Conservation (phyloP, 2,113 vertebrate species). For the Oreotrochilus melanogaster region DNA sequence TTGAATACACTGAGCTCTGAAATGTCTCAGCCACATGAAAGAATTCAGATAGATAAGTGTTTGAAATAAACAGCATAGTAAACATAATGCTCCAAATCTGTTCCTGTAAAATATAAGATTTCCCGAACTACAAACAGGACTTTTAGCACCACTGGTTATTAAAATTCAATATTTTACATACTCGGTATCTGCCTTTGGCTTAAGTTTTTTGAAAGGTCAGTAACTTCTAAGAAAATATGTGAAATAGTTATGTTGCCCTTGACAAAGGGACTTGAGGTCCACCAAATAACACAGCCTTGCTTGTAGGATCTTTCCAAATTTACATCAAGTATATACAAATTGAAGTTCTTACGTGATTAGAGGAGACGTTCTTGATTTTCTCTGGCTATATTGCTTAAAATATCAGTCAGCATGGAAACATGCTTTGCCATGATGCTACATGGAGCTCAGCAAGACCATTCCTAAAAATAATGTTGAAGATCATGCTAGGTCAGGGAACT, state of each 20-base stretch:
- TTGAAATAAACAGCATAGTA: neutral
- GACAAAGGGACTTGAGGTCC: neutral
- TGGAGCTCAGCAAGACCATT: neutral
- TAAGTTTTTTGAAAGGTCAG: neutral
- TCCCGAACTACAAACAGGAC: neutral
- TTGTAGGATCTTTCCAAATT: neutral
- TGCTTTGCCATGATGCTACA: neutral
- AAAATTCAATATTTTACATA: neutral
- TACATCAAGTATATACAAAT: neutral
- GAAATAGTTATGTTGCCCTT: neutral
- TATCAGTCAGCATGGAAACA: neutral
- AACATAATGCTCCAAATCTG: neutral
- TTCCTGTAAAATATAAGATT: neutral
- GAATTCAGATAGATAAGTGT: neutral
- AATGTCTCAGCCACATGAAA: neutral
- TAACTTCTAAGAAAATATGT: neutral
- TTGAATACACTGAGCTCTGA: neutral
- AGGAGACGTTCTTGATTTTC: neutral
- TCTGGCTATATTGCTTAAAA: neutral
- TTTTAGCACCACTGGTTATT: neutral
- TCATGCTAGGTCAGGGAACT: neutral
- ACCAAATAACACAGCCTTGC: neutral
- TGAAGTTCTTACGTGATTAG: neutral
- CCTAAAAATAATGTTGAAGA: neutral
- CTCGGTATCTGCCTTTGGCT: neutral